Base-by-base conservation (phyloP, 2,797 vertebrate genomes). In the Erethizon dorsatum region DNA sequence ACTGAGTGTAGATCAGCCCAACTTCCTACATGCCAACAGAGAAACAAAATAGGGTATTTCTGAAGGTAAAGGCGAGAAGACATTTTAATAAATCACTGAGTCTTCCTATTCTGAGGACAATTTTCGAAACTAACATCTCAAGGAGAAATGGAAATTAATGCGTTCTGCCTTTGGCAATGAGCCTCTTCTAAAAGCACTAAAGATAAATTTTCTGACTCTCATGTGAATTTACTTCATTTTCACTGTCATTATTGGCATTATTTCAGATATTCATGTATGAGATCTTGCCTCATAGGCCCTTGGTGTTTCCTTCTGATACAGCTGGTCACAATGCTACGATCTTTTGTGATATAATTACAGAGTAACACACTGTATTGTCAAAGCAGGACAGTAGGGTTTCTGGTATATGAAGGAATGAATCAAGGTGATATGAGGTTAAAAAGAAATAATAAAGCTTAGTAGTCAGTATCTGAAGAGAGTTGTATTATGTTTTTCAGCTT, bases 131-230 rank as follows among this genome's bases (percentile, higher is more conserved):
- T 88, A 92, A 67, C 14, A 3, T 26, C 90, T 67, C 88, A 95
- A 96, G 97, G 75, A 94, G 97, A 97, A 98, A 84, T 84, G 11
- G 95, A 98, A 98, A 97, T 11, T 54, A 98, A 97, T 91, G 93
- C 47, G 93, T 98, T 97, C 67, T 97, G 83, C 95, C 86, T 97
- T 91, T 98, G 97, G 90, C 92, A 93, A 94, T 2, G 20, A 95
- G 82, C 56, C 95, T 95, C 84, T 97, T 97, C 95, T 90, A 94
- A 90, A 97, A 97, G 61, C 95, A 97, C 97, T 97, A 90, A 97
- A 95, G 84, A 0, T 0, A 69, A 96, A 95, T 96, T 91, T 93
- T 47, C 61, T 83, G 97, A 97, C 88, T 95, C 92, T 97, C 41
- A 57, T 56, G 26, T 41, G 67, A 97, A 92, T 69, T 97, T 98